Conservation (phyloP, 35 echinoderm and acorn worm genomes). For the Lytechinus variegatus region DNA sequence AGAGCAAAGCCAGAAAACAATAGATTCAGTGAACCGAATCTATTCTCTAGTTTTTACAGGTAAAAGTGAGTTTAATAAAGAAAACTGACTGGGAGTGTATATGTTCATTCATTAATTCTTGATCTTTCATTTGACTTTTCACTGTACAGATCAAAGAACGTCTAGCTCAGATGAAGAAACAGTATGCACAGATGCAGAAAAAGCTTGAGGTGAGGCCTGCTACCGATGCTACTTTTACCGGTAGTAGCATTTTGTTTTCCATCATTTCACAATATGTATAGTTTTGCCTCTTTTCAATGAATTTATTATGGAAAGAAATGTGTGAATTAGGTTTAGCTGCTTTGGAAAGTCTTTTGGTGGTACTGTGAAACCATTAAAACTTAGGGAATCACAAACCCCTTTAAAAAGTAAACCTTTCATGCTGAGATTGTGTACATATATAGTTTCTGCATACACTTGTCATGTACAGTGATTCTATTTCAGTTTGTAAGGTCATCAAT, state of each 20-base stretch:
- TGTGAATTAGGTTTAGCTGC: neutral
- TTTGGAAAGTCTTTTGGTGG: neutral
- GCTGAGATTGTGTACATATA: too few relatives aligned
- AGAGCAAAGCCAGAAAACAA: too few relatives aligned
- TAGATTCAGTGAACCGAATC: too few relatives aligned
- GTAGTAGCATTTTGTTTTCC: neutral
- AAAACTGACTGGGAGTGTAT: too few relatives aligned
- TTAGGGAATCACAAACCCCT: too few relatives aligned
- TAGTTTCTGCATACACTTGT: too few relatives aligned
- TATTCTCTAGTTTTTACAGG: too few relatives aligned
- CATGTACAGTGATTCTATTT: too few relatives aligned
- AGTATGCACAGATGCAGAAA: slow-evolving; percentile 51
- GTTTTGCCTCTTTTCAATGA: neutral
- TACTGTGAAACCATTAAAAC: neutral
- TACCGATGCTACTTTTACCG: neutral
- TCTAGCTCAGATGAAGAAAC: slow-evolving; percentile 52
- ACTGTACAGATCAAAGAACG: slow-evolving; percentile 40
- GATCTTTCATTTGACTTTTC: neutral
- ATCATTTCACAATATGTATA: neutral
- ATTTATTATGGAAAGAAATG: neutral
- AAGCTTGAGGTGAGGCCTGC: slow-evolving; percentile 53
- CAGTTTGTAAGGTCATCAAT: too few relatives aligned
- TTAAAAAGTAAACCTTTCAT: too few relatives aligned
- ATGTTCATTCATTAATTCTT: too few relatives aligned
- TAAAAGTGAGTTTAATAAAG: too few relatives aligned